Conservation (phyloP, 1,140 invertebrate genomes). For the Drosophila ambigua region DNA sequence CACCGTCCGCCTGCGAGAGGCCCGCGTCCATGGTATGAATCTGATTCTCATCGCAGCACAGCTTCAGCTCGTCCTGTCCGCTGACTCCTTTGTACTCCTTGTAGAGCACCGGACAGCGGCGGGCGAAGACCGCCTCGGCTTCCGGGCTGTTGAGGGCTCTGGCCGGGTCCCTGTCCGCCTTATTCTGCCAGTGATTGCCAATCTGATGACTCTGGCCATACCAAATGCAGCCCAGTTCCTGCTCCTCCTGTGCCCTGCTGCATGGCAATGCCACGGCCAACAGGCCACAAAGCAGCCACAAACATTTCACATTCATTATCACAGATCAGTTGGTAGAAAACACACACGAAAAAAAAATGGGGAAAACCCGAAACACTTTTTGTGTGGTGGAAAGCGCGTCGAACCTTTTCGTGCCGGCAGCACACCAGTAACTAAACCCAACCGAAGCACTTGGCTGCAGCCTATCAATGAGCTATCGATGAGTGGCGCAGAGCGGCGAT, state of each 20-base stretch:
- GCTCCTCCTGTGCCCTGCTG: constrained; percentile 17
- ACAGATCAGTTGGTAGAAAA: background rate
- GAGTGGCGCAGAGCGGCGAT: constrained; percentile 36
- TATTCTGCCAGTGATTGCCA: constrained; percentile 57
- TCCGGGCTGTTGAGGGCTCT: constrained; percentile 79
- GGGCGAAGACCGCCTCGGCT: constrained; percentile 70
- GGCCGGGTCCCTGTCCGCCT: constrained; percentile 69
- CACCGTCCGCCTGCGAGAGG: constrained; percentile 84
- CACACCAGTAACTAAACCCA: constrained; percentile 34
- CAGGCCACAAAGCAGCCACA: constrained; percentile 1
- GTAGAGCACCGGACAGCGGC: constrained; percentile 85
- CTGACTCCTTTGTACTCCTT: constrained; percentile 67
- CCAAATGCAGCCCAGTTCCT: constrained; percentile 85
- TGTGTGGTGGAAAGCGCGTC: background rate
- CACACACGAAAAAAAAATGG: background rate
- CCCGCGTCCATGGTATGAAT: constrained; percentile 83
- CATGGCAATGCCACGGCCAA: background rate
- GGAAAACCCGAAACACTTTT: background rate
- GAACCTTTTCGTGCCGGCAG: constrained; percentile 36
- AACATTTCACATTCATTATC: constrained; percentile 31
- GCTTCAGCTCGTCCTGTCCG: constrained; percentile 44
- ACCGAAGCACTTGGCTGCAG: background rate
- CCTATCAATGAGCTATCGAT: background rate
- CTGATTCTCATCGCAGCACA: constrained; percentile 86
- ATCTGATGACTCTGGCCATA: constrained; percentile 85